Evolutionary conservation across 1,140 invertebrate species (phyloP), one percentile per base, ranked within the genome.

Genomic region (Eurosta solidaginis): DNA sequence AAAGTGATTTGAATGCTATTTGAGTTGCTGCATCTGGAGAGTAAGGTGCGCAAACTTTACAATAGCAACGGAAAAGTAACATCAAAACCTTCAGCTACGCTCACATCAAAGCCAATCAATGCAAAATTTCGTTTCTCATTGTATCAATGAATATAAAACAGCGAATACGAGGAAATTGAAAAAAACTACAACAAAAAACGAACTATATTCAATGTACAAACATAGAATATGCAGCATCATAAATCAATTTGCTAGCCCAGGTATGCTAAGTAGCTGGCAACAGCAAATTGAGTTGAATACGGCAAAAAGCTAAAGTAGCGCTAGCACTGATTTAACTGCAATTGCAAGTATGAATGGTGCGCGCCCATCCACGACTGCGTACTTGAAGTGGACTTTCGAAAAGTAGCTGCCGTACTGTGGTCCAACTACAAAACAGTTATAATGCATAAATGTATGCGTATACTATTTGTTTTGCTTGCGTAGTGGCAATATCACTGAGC

Each of bases 131-230:
- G 22, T 33, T 59, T 29, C 54, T 6, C 14, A 20, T 52, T 33
- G 1, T 6, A 17, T 25, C 2, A 59, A 59, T 59, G 22, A 59
- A 59, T 59, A 33, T 12, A 59, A 27, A 33, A 59, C 33, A 29
- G 59, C 27, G 59, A 68, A 68, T 9, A 33, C 59, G 33, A 68
- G 59, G 59, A 68, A 68, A 68, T 68, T 68, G 59, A 68, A 68
- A 68, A n/a, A 68, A 17, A n/a, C 33, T 20, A 68, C 27, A 20
- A 27, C 54, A 68, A 68, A 40, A 40, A 20, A 68, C n/a, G n/a
- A n/a, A n/a, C n/a, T n/a, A n/a, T n/a, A n/a, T n/a, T n/a, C n/a
- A n/a, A n/a, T n/a, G n/a, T n/a, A n/a, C n/a, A n/a, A n/a, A n/a
- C n/a, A n/a, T n/a, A n/a, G n/a, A n/a, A n/a, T n/a, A n/a, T n/a